phyloP scores from a whole-genome alignment of 2,113 vertebrate genomes.

The Tympanuchus pallidicinctus region DNA sequence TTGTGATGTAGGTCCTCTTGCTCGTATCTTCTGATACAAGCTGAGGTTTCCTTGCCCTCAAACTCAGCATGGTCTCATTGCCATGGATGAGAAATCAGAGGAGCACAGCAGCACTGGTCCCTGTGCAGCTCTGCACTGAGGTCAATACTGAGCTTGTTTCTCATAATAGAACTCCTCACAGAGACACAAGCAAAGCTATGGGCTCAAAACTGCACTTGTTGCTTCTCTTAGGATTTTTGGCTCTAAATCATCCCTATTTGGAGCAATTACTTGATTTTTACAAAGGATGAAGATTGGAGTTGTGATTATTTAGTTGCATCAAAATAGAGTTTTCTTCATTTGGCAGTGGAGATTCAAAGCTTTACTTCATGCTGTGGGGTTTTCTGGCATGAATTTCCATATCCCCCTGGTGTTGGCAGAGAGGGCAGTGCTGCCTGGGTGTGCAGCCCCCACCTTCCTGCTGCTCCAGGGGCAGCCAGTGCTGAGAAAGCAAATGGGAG shows the following conservation, averaged over 20 bases:
- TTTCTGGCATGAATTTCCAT: neutral
- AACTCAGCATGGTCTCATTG: rapidly evolving
- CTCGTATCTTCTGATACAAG: neutral
- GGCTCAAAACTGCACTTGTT: neutral
- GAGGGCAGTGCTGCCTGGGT: neutral
- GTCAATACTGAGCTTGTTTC: rapidly evolving
- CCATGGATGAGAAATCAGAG: rapidly evolving
- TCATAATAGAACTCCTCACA: rapidly evolving
- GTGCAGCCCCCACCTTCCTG: neutral
- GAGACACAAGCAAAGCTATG: neutral
- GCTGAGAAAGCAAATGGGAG: neutral
- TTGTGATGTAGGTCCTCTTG: neutral
- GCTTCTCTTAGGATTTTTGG: neutral
- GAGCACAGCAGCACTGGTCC: neutral
- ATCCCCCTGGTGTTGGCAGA: neutral
- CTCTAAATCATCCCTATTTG: neutral
- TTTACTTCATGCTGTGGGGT: neutral
- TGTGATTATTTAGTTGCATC: neutral
- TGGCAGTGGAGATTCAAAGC: neutral
- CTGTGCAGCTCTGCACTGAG: rapidly evolving
- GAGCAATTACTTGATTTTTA: neutral
- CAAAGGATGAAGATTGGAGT: neutral
- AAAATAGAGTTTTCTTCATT: neutral
- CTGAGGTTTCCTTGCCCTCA: rapidly evolving
- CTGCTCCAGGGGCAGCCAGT: neutral